phyloP scores from a whole-genome alignment of 2,888 invertebrate genomes.

The Heliconius erato region DNA sequence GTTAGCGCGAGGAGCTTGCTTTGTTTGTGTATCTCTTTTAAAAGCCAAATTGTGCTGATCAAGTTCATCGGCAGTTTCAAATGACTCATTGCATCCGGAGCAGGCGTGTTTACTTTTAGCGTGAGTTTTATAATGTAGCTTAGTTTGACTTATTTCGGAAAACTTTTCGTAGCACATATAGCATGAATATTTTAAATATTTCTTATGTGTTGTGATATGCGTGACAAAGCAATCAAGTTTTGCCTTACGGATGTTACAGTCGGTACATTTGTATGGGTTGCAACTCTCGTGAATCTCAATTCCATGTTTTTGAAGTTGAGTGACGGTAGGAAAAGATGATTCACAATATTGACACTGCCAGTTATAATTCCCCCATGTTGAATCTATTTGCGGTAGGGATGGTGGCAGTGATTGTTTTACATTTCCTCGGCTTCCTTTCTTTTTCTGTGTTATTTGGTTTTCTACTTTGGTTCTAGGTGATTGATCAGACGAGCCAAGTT shows the following conservation, averaged over 20 bases:
- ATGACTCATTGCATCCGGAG: slow-evolving; percentile 16
- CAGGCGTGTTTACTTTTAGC: not conserved
- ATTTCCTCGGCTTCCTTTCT: not conserved
- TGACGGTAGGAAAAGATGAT: not conserved
- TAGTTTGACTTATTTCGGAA: slow-evolving; percentile 4
- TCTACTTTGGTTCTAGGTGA: not conserved
- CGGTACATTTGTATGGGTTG: slow-evolving; percentile 88
- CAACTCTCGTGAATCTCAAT: slow-evolving; percentile 86
- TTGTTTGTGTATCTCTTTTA: slow-evolving; percentile 4
- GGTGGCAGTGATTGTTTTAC: not conserved
- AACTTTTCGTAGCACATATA: slow-evolving; percentile 52
- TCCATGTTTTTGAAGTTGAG: slow-evolving; percentile 84
- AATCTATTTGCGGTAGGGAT: not conserved
- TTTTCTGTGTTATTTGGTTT: not conserved
- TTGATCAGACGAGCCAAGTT: not conserved
- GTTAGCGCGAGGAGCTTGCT: not conserved
- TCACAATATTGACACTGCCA: slow-evolving; percentile 24
- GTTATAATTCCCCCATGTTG: slow-evolving; percentile 1
- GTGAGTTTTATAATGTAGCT: not conserved
- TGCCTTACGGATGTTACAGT: slow-evolving; percentile 80
- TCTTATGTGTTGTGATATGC: slow-evolving; percentile 87
- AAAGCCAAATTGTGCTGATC: slow-evolving; percentile 4
- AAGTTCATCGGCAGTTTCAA: not conserved
- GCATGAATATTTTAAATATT: slow-evolving; percentile 82
- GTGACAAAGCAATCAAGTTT: slow-evolving; percentile 65